Evolutionary conservation across 2,113 vertebrate genomes (phyloP).

Genomic region (Triplophysa rosa): DNA sequence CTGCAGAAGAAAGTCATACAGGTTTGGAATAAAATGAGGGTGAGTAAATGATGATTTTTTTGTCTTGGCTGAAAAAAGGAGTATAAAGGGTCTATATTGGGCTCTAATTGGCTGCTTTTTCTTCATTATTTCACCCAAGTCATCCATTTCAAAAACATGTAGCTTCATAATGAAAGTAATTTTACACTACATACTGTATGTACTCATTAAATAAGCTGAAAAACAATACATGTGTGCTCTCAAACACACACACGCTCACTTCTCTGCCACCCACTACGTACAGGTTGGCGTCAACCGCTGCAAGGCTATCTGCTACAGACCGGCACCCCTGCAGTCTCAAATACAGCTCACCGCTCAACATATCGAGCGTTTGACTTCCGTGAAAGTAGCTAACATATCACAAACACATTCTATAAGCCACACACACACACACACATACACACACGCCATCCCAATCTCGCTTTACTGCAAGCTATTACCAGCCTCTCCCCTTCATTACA

Average conservation of each 20-base stretch:
- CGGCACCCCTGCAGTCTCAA: constrained; percentile 12
- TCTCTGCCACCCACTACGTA: neutral
- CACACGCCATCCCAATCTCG: constrained; percentile 9
- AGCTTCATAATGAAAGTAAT: no score
- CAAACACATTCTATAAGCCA: constrained; percentile 4
- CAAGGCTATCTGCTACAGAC: constrained; percentile 33
- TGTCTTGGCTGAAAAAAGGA: no score
- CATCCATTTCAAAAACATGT: no score
- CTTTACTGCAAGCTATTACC: constrained; percentile 30
- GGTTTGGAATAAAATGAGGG: no score
- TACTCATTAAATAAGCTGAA: no score
- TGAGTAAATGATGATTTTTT: no score
- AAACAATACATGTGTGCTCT: neutral
- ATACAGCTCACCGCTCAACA: constrained; percentile 21
- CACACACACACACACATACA: constrained; percentile 32
- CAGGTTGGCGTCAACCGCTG: constrained; percentile 2
- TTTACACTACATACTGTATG: no score
- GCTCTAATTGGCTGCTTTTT: no score
- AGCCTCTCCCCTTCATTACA: constrained; percentile 35
- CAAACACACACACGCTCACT: constrained; percentile 15
- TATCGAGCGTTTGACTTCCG: constrained; percentile 33
- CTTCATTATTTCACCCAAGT: no score
- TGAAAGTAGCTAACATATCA: constrained; percentile 36
- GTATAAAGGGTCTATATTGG: no score
- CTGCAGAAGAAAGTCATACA: no score